Conservation (phyloP, 1,140 invertebrate species). For the Nephotettix cincticeps region DNA sequence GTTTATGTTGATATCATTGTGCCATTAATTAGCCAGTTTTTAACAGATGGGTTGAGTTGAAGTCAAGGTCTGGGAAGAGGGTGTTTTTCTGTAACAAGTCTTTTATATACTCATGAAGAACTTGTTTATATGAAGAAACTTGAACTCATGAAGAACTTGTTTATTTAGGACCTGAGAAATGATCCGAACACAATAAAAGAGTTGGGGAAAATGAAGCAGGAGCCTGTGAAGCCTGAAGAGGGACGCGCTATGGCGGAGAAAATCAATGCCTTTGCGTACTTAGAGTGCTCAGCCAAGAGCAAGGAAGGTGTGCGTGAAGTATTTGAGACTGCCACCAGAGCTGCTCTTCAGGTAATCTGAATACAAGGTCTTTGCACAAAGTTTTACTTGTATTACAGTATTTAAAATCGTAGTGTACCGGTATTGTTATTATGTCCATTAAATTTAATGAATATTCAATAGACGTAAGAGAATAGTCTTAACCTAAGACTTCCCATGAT, state of each 20-base stretch:
- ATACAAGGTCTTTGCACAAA: not conserved
- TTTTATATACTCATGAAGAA: no score
- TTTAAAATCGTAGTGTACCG: not conserved
- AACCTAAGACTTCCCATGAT: no score
- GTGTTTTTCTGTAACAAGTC: no score
- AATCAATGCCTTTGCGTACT: slow-evolving; percentile 98
- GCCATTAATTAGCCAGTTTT: no score
- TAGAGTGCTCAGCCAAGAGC: slow-evolving; percentile 99
- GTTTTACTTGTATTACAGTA: not conserved
- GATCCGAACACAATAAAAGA: slow-evolving; percentile 96
- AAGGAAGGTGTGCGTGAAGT: slow-evolving; percentile 99
- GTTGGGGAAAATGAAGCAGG: slow-evolving; percentile 98
- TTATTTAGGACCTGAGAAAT: slow-evolving; percentile 84
- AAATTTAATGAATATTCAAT: not conserved
- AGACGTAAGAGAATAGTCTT: no score
- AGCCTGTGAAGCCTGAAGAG: slow-evolving; percentile 97
- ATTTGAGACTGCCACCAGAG: slow-evolving; percentile 98
- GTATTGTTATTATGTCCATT: not conserved
- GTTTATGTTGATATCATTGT: no score
- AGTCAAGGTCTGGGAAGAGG: no score
- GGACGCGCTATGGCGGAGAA: slow-evolving; percentile 98
- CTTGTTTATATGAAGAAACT: no score
- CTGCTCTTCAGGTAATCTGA: slow-evolving; percentile 91
- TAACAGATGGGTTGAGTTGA: no score
- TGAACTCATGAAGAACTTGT: no score